A percentile compares a stretch with the other conserved stretches of the same genome.
phyloP scores from a whole-genome alignment of 2,888 invertebrate species.

The Punctoribates punctum region DNA sequence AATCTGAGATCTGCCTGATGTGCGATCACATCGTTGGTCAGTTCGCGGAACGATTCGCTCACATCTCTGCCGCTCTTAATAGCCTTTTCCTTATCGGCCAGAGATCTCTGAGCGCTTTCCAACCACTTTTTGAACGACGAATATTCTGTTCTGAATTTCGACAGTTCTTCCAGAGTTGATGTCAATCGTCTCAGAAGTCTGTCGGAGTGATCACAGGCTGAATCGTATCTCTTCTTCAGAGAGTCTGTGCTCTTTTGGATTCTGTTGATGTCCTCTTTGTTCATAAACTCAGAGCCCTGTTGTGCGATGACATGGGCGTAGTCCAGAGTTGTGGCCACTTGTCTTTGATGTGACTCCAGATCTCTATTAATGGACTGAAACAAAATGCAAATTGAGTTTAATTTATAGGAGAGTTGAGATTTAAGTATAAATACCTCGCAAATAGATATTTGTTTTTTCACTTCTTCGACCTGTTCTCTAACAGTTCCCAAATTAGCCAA shows the following conservation, averaged over 20 bases:
- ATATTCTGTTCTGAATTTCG: slow-evolving; percentile 62
- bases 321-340: slow-evolving; percentile 78
- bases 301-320: slow-evolving; percentile 84
- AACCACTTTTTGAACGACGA: slow-evolving; percentile 78
- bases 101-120: slow-evolving; percentile 69
- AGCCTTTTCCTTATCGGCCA: slow-evolving; percentile 80
- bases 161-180: slow-evolving; percentile 65
- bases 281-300: slow-evolving; percentile 84
- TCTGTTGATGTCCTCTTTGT: slow-evolving; percentile 81
- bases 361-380: slow-evolving; percentile 80
- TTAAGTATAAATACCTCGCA: slow-evolving; percentile 66
- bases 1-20: slow-evolving; percentile 93
- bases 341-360: slow-evolving; percentile 76
- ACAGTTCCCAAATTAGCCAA: slow-evolving; percentile 80
- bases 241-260: slow-evolving; percentile 81
- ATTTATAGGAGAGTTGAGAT: too few species aligned
- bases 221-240: slow-evolving; percentile 75
- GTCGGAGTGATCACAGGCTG: slow-evolving; percentile 73
- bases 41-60: slow-evolving; percentile 55
- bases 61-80: slow-evolving; percentile 55
- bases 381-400: too few species aligned
- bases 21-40: slow-evolving; percentile 87
- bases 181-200: slow-evolving; percentile 70
- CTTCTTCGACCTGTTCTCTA: slow-evolving; percentile 77
- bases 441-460: slow-evolving; percentile 81